A percentile compares a stretch with the other conserved stretches of the same genome.
phyloP scores from a whole-genome alignment of 2,797 vertebrate species.

The Furcifer pardalis region DNA sequence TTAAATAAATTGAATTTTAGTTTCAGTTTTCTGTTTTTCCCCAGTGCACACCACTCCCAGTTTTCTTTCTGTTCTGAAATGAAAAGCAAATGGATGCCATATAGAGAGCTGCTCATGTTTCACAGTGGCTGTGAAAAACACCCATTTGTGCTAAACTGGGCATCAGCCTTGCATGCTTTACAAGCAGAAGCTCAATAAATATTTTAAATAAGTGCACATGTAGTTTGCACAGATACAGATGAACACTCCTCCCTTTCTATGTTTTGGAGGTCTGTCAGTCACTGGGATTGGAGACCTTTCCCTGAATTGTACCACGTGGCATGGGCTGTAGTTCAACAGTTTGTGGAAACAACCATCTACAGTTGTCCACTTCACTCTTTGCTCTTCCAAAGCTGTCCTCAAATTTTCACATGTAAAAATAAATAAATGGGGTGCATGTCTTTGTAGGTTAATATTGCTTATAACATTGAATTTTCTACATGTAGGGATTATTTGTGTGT shows the following conservation, averaged over 20 bases:
- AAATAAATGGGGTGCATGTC: not conserved
- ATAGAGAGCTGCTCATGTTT: not conserved
- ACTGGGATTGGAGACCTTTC: not conserved
- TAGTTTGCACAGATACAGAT: not conserved
- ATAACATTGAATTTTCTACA: not conserved
- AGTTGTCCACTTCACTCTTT: not conserved
- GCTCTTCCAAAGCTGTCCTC: not conserved
- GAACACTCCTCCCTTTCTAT: not conserved
- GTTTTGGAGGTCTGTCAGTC: not conserved
- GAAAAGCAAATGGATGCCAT: not conserved
- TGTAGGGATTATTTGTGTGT: not conserved
- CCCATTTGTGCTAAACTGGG: not conserved
- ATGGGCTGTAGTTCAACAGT: not conserved
- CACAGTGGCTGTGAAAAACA: not conserved
- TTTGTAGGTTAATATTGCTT: not conserved
- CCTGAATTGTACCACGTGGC: not conserved
- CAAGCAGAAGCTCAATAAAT: not conserved
- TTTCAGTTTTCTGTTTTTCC: constrained; percentile 36
- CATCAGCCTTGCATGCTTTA: not conserved
- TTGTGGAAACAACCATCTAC: not conserved
- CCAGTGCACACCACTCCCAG: not conserved
- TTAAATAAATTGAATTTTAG: constrained; percentile 25
- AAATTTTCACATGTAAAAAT: not conserved
- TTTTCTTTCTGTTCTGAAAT: not conserved
- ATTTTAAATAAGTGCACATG: not conserved